phyloP scores from a whole-genome alignment of 2,797 vertebrate genomes.

The Echeneis naucrates region DNA sequence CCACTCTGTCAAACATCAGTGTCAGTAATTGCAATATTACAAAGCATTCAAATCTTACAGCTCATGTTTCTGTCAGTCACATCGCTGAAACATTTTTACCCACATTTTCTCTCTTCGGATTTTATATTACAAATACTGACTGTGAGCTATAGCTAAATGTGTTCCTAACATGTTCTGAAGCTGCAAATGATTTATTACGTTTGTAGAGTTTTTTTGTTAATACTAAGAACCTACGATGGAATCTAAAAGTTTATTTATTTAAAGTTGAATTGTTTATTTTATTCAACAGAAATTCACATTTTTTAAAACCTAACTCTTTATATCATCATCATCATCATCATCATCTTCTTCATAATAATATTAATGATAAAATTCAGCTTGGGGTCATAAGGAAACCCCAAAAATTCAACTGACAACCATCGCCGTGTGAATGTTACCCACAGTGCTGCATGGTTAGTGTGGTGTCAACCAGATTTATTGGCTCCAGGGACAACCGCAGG shows the following conservation, averaged over 20 bases:
- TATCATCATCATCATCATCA: conserved; percentile 8
- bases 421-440: conserved; percentile 54
- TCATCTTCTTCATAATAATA: conserved; percentile 18
- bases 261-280: no score
- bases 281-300: conserved; percentile 19
- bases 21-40: conserved; percentile 27
- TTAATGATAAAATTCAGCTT: conserved; percentile 34
- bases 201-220: conserved; percentile 24
- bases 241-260: conserved; percentile 12
- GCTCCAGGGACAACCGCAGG: conserved; percentile 89
- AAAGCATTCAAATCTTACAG: conserved; percentile 35
- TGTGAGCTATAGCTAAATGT: conserved; percentile 38
- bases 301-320: conserved; percentile 17
- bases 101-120: conserved; percentile 10
- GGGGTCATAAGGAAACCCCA: conserved; percentile 30
- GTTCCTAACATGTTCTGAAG: conserved; percentile 37
- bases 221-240: conserved; percentile 32
- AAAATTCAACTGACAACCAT: conserved; percentile 25
- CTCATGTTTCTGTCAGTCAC: conserved; percentile 26
- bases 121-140: conserved; percentile 46
- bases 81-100: conserved; percentile 16
- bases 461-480: conserved; percentile 41
- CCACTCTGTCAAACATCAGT: conserved; percentile 22
- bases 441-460: conserved; percentile 34
- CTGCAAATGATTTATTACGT: conserved; percentile 37